phyloP scores from a whole-genome alignment of 2,113 vertebrate species.

The Buteo buteo region DNA sequence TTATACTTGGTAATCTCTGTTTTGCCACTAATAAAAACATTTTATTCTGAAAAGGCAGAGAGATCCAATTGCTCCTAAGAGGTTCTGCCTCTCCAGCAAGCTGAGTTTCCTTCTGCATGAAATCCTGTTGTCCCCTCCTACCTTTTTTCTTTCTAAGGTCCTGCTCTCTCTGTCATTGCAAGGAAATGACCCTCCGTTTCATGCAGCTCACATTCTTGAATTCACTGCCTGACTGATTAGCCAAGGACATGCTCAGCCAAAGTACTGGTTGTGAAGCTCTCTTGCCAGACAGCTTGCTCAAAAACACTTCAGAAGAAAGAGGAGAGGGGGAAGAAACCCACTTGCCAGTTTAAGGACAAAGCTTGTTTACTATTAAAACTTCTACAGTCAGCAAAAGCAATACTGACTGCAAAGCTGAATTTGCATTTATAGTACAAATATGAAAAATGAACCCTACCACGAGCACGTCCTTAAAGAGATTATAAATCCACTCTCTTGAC shows the following conservation, averaged over 20 bases:
- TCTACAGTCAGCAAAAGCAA: conserved; percentile 69
- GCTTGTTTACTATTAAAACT: conserved; percentile 70
- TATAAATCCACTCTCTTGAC: conserved; percentile 69
- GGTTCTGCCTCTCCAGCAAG: not conserved
- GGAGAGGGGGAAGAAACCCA: conserved; percentile 20
- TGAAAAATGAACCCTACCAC: conserved; percentile 70
- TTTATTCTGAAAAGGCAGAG: not conserved
- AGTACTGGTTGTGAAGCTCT: not conserved
- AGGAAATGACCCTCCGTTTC: not conserved
- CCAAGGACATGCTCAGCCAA: not conserved
- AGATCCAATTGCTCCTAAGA: not conserved
- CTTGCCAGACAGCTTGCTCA: conserved; percentile 37
- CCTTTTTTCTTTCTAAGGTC: not conserved
- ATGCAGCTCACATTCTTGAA: conserved; percentile 31
- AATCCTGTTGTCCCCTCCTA: not conserved
- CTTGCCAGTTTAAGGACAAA: conserved; percentile 65
- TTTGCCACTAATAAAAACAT: not conserved
- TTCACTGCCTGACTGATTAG: conserved; percentile 22
- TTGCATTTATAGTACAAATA: conserved; percentile 79
- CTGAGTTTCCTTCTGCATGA: not conserved
- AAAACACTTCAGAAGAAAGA: conserved; percentile 4
- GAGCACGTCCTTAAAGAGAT: conserved; percentile 65
- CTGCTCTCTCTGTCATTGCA: not conserved
- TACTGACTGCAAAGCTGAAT: conserved; percentile 58
- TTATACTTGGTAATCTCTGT: not conserved